Percentiles rank a stretch among this genome's conserved stretches.
These are phyloP conservation scores for Seriola aureovittata DNA, from an alignment of 2,113 vertebrate species.

Conservation along the genomic window DNA sequence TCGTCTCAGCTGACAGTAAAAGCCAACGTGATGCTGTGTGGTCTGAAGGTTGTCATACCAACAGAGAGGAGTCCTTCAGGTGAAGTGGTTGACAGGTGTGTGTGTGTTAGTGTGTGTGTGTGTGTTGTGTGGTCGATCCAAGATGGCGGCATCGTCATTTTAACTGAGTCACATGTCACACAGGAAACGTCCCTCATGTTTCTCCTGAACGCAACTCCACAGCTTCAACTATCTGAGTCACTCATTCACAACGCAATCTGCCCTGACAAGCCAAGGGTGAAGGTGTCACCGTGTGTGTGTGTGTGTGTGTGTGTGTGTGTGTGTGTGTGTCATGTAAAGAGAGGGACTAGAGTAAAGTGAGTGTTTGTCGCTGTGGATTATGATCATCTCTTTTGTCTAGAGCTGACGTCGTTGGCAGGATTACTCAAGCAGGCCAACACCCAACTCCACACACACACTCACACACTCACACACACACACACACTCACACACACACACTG, in stretches of 20 bases:
- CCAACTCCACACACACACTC: neutral
- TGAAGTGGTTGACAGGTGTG: too few relatives aligned
- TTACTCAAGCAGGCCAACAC: constrained; percentile 6
- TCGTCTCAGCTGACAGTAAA: neutral
- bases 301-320: constrained; percentile 28
- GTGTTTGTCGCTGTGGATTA: constrained; percentile 21
- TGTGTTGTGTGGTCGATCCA: too few relatives aligned
- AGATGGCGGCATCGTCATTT: neutral
- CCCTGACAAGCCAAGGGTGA: constrained; percentile 20
- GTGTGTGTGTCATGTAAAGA: neutral
- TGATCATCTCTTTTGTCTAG: constrained; percentile 21
- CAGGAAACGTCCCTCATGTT: neutral
- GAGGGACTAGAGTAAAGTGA: neutral
- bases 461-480: neutral
- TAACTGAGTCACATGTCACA: neutral
- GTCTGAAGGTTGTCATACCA: neutral
- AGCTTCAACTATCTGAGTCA: constrained; percentile 29
- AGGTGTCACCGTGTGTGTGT: constrained; percentile 25
- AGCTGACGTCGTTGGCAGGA: constrained; percentile 5
- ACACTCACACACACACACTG: constrained; percentile 20
- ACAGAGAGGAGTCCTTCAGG: too few relatives aligned
- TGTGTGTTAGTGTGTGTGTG: too few relatives aligned
- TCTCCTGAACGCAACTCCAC: constrained; percentile 16
- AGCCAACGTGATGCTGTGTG: too few relatives aligned
- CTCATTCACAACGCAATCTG: constrained; percentile 11